Base-by-base conservation (phyloP, 2,888 invertebrate species). In the Amphipoea lucens region DNA sequence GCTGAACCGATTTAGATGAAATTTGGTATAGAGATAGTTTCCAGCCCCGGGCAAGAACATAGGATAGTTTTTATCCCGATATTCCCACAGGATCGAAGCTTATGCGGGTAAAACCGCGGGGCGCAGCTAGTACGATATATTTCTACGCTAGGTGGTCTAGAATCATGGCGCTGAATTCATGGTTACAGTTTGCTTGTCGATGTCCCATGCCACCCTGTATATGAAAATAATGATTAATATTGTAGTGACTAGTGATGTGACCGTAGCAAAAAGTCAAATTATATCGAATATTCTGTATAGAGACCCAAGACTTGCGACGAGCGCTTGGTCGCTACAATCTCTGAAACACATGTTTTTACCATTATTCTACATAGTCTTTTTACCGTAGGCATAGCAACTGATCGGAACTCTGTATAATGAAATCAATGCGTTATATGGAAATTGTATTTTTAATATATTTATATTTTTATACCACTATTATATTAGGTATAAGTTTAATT, bases 381-480 rank as follows among this genome's bases (percentile, higher is more conserved):
- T 42, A 71, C 4, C 71, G 23, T 70, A 54, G 14, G 11, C 6
- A 40, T 42, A 62, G 14, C n/a, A 62, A 48, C 74, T 73, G 78
- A 83, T 79, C 85, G 83, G 87, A 86, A 85, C 88, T 88, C 80
- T 70, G n/a, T 5, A 62, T 76, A 23, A 45, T 57, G 66, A 75
- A 40, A 71, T 45, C 66, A 72, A 75, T 76, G 11, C 48, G n/a
- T 79, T 78, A 74, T 51, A 79, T 78, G 71, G 60, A 74, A 78
- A 75, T 73, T 82, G 74, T 81, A 83, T 84, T 84, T 90, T 81
- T 87, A 88, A 84, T 88, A 88, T 83, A 87, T 83, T 83, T 79
- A 85, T 87, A 85, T 89, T 89, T 88, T 89, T 89, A 89, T 84
- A 89, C 79, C 62, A 62, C 79, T 81, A 71, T 70, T 79, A n/a